Conservation (phyloP, 2,888 invertebrate species). For the Sarcophaga variegata region DNA sequence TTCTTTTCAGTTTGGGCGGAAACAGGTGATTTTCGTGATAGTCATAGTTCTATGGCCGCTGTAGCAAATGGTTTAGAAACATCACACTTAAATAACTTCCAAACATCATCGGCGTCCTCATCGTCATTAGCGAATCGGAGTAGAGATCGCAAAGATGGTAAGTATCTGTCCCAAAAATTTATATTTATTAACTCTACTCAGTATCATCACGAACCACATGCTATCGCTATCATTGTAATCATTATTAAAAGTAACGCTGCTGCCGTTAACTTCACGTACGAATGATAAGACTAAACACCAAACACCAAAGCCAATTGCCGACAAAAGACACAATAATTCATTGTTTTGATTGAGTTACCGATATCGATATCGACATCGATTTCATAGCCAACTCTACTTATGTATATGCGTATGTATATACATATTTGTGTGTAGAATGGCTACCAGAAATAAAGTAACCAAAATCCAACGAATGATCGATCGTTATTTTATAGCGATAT, state of each 20-base stretch:
- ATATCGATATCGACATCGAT: not conserved
- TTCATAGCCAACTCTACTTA: too few relatives aligned
- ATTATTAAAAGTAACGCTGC: not conserved
- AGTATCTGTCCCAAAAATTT: slow-evolving; percentile 76
- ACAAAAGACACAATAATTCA: not conserved
- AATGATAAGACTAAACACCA: not conserved
- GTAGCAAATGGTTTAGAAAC: slow-evolving; percentile 85
- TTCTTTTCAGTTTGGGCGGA: slow-evolving; percentile 93
- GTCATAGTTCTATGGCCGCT: slow-evolving; percentile 87
- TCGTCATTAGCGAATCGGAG: slow-evolving; percentile 86
- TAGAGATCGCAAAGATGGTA: slow-evolving; percentile 83
- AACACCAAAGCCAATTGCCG: not conserved
- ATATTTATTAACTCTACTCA: not conserved
- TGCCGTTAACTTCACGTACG: not conserved
- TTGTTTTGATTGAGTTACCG: not conserved
- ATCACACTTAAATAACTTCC: slow-evolving; percentile 87
- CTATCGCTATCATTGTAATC: not conserved
- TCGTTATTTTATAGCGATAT: slow-evolving; percentile 40
- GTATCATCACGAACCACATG: not conserved
- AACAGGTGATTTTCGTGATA: slow-evolving; percentile 93
- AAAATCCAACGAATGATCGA: slow-evolving; percentile 50
- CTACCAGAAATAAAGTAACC: not conserved
- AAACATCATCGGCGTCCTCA: slow-evolving; percentile 84
- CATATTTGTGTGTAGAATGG: too few relatives aligned
- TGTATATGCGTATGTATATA: too few relatives aligned